These are phyloP conservation scores for Zalophus californianus DNA, from an alignment of 2,797 vertebrate species.

Conservation along the genomic window DNA sequence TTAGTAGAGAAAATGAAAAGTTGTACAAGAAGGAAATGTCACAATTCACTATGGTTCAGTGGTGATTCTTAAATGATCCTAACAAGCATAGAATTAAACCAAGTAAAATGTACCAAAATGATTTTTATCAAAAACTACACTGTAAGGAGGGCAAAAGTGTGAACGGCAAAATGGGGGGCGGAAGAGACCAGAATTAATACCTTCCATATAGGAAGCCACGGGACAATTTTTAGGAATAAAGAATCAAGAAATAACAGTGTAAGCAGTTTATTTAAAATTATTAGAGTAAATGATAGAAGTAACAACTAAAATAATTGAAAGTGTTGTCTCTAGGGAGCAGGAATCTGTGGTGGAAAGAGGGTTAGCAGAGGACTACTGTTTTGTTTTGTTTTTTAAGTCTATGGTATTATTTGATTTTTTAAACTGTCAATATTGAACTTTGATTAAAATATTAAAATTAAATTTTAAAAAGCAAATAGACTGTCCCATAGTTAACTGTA, in stretches of 20 bases:
- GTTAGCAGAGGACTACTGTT: neutral
- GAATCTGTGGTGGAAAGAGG: neutral
- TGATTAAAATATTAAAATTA: conserved; percentile 60
- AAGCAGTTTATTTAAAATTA: neutral
- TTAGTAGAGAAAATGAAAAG: conserved; percentile 1
- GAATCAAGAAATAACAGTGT: conserved; percentile 7
- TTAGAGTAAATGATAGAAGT: neutral
- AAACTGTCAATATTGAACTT: conserved; percentile 47
- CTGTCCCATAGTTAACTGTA: neutral
- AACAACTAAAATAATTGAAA: neutral
- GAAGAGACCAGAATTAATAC: neutral
- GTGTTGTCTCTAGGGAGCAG: neutral
- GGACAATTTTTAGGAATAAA: conserved; percentile 5
- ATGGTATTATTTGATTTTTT: neutral
- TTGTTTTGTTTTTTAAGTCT: conserved; percentile 1
- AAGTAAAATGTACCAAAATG: conserved; percentile 26
- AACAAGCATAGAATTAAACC: conserved; percentile 33
- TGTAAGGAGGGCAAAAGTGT: neutral
- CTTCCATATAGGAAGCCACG: neutral
- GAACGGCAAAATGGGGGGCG: neutral
- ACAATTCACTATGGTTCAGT: conserved; percentile 30
- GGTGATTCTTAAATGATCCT: conserved; percentile 43
- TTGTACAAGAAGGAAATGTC: conserved; percentile 23
- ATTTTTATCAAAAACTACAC: conserved; percentile 38
- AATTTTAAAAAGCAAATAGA: conserved; percentile 37